A percentile compares a stretch with the other conserved stretches of the same genome.
phyloP scores from a whole-genome alignment of 2,113 vertebrate genomes.

The Lepisosteus osseus region DNA sequence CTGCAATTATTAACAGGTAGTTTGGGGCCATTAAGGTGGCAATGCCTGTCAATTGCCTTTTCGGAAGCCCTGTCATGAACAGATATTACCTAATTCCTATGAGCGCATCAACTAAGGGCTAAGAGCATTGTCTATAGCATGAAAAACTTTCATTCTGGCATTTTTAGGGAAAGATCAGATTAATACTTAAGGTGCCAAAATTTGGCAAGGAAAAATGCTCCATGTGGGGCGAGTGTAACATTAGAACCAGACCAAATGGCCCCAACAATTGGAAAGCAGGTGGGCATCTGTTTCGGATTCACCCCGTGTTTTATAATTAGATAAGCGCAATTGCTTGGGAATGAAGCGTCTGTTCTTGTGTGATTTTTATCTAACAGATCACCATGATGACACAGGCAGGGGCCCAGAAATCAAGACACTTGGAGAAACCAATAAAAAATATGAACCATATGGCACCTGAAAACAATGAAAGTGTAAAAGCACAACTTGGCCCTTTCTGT shows the following conservation, averaged over 20 bases:
- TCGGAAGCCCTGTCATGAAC: slow-evolving; percentile 41
- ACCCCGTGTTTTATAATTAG: slow-evolving; percentile 68
- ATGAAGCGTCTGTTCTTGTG: slow-evolving; percentile 59
- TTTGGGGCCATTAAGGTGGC: slow-evolving; percentile 60
- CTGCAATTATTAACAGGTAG: slow-evolving; percentile 68
- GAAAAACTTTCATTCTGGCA: slow-evolving; percentile 12
- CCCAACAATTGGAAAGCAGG: slow-evolving; percentile 59
- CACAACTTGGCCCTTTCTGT: too few species aligned
- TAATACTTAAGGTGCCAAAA: slow-evolving; percentile 48
- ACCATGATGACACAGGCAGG: slow-evolving; percentile 30
- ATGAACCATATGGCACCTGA: slow-evolving; percentile 46
- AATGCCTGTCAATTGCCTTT: slow-evolving; percentile 51
- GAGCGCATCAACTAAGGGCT: background rate
- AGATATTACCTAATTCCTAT: slow-evolving; percentile 30
- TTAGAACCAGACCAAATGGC: slow-evolving; percentile 65
- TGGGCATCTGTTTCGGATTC: slow-evolving; percentile 71
- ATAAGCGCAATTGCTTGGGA: slow-evolving; percentile 60
- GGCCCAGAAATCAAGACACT: slow-evolving; percentile 44
- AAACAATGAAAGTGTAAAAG: too few species aligned
- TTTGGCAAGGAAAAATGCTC: slow-evolving; percentile 45
- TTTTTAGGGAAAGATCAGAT: slow-evolving; percentile 45
- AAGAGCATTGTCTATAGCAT: slow-evolving; percentile 12
- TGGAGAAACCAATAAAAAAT: slow-evolving; percentile 50
- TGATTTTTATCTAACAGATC: slow-evolving; percentile 53
- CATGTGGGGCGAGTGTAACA: slow-evolving; percentile 60